Conservation (phyloP, 2,888 invertebrate species). For the Cylloceria caligata region DNA sequence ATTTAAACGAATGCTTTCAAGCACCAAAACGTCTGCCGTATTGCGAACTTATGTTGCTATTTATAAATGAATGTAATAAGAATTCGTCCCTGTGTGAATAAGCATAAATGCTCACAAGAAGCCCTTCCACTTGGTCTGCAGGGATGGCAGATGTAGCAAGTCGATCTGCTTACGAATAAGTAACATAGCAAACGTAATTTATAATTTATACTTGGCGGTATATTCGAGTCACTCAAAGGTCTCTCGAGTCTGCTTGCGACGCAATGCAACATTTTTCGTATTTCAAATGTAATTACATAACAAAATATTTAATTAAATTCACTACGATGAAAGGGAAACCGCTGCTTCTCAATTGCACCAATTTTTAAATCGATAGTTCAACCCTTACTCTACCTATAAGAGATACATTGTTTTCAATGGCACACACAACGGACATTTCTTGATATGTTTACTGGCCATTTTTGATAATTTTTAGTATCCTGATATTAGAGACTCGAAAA, state of each 20-base stretch:
- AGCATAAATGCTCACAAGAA: conserved; percentile 49
- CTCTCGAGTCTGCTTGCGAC: not conserved
- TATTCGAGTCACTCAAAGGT: not conserved
- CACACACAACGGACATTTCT: too few relatives aligned
- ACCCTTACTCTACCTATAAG: too few relatives aligned
- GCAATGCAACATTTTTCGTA: not conserved
- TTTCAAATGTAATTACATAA: not conserved
- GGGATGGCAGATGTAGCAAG: conserved; percentile 5
- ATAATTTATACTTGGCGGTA: conserved; percentile 11
- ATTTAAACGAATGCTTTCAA: conserved; percentile 55
- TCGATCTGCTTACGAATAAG: conserved; percentile 29
- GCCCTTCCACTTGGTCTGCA: conserved; percentile 23
- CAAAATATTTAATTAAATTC: too few relatives aligned
- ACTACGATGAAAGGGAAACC: too few relatives aligned
- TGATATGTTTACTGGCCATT: too few relatives aligned
- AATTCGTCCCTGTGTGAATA: conserved; percentile 49
- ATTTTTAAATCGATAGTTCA: too few relatives aligned
- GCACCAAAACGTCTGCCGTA: not conserved
- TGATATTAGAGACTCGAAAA: too few relatives aligned
- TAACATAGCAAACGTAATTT: conserved; percentile 21
- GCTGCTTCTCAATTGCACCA: too few relatives aligned
- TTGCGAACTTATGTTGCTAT: not conserved
- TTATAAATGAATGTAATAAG: conserved; percentile 53
- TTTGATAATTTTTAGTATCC: too few relatives aligned
- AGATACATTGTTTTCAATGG: too few relatives aligned